Evolutionary conservation across 2,113 vertebrate genomes (phyloP), one percentile per base, ranked within the genome.

Genomic region (Vimba vimba): DNA sequence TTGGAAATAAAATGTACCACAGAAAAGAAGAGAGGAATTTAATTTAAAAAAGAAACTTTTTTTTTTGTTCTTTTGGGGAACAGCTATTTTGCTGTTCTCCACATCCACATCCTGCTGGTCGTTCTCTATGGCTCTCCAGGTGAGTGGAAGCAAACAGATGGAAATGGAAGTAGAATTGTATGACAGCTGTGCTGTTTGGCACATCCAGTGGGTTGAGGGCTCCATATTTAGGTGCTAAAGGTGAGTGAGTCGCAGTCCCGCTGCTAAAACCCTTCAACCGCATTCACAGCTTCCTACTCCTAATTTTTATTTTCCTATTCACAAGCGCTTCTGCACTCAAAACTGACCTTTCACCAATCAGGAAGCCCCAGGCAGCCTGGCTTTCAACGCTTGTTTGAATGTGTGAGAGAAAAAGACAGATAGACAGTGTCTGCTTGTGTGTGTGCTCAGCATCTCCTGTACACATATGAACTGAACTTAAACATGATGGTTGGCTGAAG

Each of bases 251-350:
- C 2, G 23, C 50, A 39, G 27, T 59, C 68, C 82, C 4, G 47
- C 82, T 83, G 68, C 12, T 59, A 83, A 74, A 57, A 59, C 68
- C 68, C 68, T 52, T 43, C 68, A 33, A 73, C 13, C 5, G 12
- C 68, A 83, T 73, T 83, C 82, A 83, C 66, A 43, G 30, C 62
- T 82, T 82, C 80, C 11, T 23, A 27, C 66, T 73, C 81, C 68
- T 83, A 73, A 83, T 83, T 83, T 83, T 59, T 55, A 83, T 83
- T 83, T 83, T 83, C 68, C 82, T 59, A 83, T 83, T 83, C 82
- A 83, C 30, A 5, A 15, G 4, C n/a, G 1, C 78, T 25, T 80
- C n/a, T 1, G 52, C 59, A 68, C 80, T 82, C 43, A 68, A 71
- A 71, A 36, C 81, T 83, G 82, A 83, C 82, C 82, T 83, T 83